Evolutionary conservation across 2,113 vertebrate genomes (phyloP), one percentile per base, ranked within the genome.

Genomic region (Pseudorectes ferrugineus): DNA sequence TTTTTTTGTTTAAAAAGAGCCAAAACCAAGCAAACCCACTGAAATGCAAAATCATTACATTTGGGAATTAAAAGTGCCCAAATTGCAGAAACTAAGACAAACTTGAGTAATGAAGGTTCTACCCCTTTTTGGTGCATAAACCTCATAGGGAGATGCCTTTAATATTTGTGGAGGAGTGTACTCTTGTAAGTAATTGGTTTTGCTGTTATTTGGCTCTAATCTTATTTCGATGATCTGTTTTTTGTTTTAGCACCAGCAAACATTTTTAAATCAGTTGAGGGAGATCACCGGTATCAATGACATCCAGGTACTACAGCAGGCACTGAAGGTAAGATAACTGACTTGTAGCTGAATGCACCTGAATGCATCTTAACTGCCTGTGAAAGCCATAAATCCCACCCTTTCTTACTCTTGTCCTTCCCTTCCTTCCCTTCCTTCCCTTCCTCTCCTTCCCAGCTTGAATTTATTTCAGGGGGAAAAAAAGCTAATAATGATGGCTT

Each of bases 211-310:
- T 94, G 35, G 11, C 40, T 88, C 40, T 68, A 68, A 74, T 28
- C 62, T 89, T 76, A 58, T 72, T 46, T 80, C 10, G 1, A 42
- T 91, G 1, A 38, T 92, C 7, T 59, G 8, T 78, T 72, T 55
- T 36, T 91, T 84, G 77, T 85, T 89, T 70, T 75, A 99, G 99
- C 99, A 99, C 97, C 99, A 99, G 92, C 99, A 99, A 97, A 99
- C 99, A 1, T 98, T 99, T 98, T 97, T 99, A 97, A 99, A 99
- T 98, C 99, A 99, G 95, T 97, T 99, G 94, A 98, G 98, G 95
- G 99, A 99, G 97, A 99, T 99, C 91, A 99, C 99, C 2, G 99
- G 99, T 88, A 99, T 99, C 96, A 99, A 99, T 97, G 99, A 99
- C 68, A 94, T 99, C 85, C 99, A 99, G 97, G 98, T 99, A 81